These are phyloP conservation scores for Tuta absoluta DNA, from an alignment of 2,888 invertebrate genomes.

Conservation along the genomic window DNA sequence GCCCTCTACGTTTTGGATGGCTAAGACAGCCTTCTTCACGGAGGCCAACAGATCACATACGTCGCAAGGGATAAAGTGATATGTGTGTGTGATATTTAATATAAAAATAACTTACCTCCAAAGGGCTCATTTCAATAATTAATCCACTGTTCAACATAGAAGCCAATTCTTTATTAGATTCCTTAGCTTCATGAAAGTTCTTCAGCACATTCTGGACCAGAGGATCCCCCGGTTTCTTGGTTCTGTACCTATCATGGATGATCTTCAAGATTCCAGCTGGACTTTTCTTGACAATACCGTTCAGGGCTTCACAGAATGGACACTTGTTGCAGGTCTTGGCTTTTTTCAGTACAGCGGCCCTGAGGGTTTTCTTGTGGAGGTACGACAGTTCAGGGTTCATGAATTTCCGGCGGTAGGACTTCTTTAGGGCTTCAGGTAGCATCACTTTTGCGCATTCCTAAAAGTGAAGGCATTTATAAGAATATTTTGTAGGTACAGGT, in stretches of 20 bases:
- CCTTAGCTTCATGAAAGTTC: constrained; percentile 86
- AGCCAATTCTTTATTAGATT: constrained; percentile 91
- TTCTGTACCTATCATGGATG: constrained; percentile 92
- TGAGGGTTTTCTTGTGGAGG: constrained; percentile 90
- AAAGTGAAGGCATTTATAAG: constrained; percentile 26
- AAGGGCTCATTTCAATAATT: constrained; percentile 71
- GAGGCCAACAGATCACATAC: too few relatives aligned
- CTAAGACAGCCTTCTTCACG: too few relatives aligned
- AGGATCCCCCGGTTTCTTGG: constrained; percentile 85
- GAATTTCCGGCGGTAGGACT: constrained; percentile 85
- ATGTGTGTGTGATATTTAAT: too few relatives aligned
- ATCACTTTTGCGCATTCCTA: constrained; percentile 91
- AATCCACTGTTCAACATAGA: constrained; percentile 84
- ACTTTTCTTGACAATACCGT: constrained; percentile 96
- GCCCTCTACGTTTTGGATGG: too few relatives aligned
- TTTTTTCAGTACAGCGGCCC: constrained; percentile 90
- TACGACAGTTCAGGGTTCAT: constrained; percentile 92
- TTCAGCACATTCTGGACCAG: constrained; percentile 82
- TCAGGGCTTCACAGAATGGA: constrained; percentile 89
- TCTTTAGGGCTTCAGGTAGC: constrained; percentile 85
- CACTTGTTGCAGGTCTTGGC: constrained; percentile 93
- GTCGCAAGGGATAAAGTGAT: too few relatives aligned
- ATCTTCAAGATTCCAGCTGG: constrained; percentile 92
- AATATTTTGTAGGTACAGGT: not conserved
- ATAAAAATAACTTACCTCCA: constrained; percentile 56